Evolutionary conservation across 2,113 vertebrate genomes (phyloP).

Genomic region (Brachyhypopomus occidentalis): DNA sequence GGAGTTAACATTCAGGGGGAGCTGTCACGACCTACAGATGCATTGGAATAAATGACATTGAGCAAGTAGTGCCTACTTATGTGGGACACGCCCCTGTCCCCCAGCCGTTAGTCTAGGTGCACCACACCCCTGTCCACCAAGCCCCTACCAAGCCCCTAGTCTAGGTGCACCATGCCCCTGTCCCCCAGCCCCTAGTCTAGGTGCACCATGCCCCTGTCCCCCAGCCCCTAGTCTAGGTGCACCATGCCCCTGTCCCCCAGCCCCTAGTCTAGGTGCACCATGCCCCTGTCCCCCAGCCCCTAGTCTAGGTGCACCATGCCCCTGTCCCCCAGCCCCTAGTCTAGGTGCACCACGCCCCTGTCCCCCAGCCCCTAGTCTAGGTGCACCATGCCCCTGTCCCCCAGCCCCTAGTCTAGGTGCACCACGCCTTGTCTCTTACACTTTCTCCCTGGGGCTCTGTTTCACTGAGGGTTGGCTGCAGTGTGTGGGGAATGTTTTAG

Average conservation of each 20-base stretch:
- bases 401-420: slow-evolving; percentile 56
- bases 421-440: slow-evolving; percentile 65
- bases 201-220: no score
- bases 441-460: slow-evolving; percentile 45
- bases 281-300: no score
- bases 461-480: slow-evolving; percentile 39
- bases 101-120: slow-evolving; percentile 56
- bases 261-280: no score
- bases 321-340: no score
- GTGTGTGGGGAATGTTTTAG: slow-evolving; percentile 61
- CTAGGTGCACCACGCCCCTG: no score
- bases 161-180: no score
- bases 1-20: background rate
- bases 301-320: no score
- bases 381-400: background rate
- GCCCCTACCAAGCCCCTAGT: no score
- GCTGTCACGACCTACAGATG: background rate
- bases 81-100: background rate
- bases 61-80: background rate
- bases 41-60: slow-evolving; percentile 21
- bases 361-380: no score
- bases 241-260: no score
- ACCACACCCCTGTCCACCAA: slow-evolving; percentile 63
- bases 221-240: no score
- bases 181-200: no score